Conservation (phyloP, 2,888 invertebrate species). For the Adelognathus sp. region DNA sequence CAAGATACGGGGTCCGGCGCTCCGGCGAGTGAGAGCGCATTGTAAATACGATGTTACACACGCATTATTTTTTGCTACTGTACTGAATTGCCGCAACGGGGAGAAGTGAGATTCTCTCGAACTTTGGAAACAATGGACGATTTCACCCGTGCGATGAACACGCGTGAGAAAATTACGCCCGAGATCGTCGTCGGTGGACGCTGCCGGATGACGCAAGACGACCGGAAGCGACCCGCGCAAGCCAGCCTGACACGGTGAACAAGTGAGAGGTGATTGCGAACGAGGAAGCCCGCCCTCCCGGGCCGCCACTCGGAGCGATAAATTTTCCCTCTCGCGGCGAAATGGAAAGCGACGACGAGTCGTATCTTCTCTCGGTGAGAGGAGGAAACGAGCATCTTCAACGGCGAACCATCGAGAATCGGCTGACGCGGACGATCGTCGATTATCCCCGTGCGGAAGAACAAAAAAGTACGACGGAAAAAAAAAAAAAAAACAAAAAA, state of each 20-base stretch:
- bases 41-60: slow-evolving; percentile 77
- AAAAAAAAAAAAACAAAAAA: too few relatives aligned
- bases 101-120: slow-evolving; percentile 36
- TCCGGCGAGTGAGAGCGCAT: slow-evolving; percentile 65
- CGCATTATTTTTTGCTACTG: slow-evolving; percentile 35
- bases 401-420: background rate
- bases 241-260: background rate
- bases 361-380: slow-evolving; percentile 6
- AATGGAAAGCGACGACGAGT: slow-evolving; percentile 17
- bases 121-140: slow-evolving; percentile 31
- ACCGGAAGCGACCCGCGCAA: slow-evolving; percentile 20
- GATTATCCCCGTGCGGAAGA: too few relatives aligned
- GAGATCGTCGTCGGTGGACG: too few relatives aligned
- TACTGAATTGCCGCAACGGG: slow-evolving; percentile 24
- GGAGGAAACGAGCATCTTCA: background rate
- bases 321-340: slow-evolving; percentile 11
- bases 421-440: background rate
- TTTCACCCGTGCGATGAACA: slow-evolving; percentile 27
- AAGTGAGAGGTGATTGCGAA: slow-evolving; percentile 23
- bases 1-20: slow-evolving; percentile 75
- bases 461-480: too few relatives aligned
- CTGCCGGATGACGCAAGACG: slow-evolving; percentile 40
- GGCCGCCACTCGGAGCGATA: slow-evolving; percentile 20
- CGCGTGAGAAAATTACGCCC: slow-evolving; percentile 9
- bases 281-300: slow-evolving; percentile 26